A percentile compares a stretch with the other conserved stretches of the same genome.
Evolutionary conservation across 2,113 vertebrate genomes (phyloP).

Genomic region (Garra rufa): DNA sequence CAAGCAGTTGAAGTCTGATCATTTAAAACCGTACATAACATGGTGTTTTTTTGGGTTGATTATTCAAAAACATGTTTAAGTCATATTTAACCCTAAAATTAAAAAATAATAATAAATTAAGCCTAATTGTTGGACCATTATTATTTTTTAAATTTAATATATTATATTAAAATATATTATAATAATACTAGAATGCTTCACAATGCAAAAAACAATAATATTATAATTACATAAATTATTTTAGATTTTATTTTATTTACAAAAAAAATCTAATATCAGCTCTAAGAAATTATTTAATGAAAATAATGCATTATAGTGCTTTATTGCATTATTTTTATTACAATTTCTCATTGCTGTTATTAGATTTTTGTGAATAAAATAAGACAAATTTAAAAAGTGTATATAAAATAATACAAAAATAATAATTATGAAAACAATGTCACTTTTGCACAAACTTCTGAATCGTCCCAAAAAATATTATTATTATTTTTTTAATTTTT

Average conservation of each 20-base stretch:
- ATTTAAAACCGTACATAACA: neutral
- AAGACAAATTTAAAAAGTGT: neutral
- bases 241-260: neutral
- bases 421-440: neutral
- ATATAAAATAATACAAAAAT: neutral
- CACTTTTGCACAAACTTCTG: neutral
- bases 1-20: neutral
- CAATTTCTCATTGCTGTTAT: neutral
- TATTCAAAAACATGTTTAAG: neutral
- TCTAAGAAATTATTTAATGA: neutral
- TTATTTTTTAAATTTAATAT: neutral
- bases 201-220: neutral
- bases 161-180: neutral
- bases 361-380: neutral
- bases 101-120: no score
- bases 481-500: neutral
- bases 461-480: neutral
- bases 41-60: no score
- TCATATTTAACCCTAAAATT: neutral
- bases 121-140: neutral
- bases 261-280: neutral
- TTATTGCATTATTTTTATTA: neutral
- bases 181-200: neutral
- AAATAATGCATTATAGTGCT: neutral
- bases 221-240: neutral